Percentiles rank a stretch among this genome's conserved stretches.
Evolutionary conservation across 2,113 vertebrate genomes (phyloP).

Genomic region (Scartelaos histophorus): DNA sequence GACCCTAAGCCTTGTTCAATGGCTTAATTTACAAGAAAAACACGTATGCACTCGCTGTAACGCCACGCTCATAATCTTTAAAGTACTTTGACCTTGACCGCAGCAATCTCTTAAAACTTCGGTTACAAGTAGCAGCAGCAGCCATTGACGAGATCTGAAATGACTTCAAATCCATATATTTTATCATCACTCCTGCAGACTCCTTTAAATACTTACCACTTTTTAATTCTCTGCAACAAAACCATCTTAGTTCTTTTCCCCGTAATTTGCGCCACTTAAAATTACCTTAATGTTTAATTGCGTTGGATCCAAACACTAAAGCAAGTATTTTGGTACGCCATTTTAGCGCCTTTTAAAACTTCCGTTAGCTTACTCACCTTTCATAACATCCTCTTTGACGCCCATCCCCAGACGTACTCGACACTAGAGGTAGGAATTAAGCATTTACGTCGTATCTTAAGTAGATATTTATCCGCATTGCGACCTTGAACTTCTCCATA

Average conservation of each 20-base stretch:
- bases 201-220: constrained; percentile 32
- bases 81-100: constrained; percentile 14
- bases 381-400: neutral
- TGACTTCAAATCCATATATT: constrained; percentile 20
- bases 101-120: constrained; percentile 6
- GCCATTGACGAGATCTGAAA: constrained; percentile 15
- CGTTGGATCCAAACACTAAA: constrained; percentile 23
- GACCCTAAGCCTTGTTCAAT: constrained; percentile 20
- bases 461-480: constrained; percentile 35
- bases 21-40: constrained; percentile 6
- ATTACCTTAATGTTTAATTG: constrained; percentile 36
- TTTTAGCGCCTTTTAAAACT: constrained; percentile 10
- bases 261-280: constrained; percentile 33
- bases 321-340: neutral
- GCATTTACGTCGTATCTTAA: constrained; percentile 38
- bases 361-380: constrained; percentile 21
- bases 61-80: neutral
- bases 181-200: constrained; percentile 14
- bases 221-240: constrained; percentile 38
- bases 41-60: constrained; percentile 12
- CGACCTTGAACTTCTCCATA: constrained; percentile 22
- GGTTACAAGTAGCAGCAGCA: neutral
- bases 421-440: constrained; percentile 53
- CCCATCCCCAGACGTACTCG: constrained; percentile 23
- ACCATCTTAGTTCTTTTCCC: constrained; percentile 43